Evolutionary conservation across 2,888 invertebrate genomes (phyloP), one percentile per base, ranked within the genome.

Genomic region (Plagodis pulveraria): DNA sequence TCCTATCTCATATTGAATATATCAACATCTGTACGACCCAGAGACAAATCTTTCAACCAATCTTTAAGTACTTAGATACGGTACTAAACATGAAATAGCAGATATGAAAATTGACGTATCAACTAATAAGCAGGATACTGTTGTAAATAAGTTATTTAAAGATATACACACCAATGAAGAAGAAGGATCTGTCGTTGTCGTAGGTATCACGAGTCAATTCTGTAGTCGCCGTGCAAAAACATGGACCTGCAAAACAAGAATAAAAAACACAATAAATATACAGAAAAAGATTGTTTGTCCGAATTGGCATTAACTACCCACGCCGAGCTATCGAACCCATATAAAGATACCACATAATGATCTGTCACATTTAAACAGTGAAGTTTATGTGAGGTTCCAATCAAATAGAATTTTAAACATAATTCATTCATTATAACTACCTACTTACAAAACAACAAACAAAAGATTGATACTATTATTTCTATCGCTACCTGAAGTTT

Each of bases 121-220:
- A 4, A 22, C 22, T 22, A 1, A 22, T 22, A 22, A 4, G 22
- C 4, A 22, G 22, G 4, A 22, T 22, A 22, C 22, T 22, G 22
- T 22, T 22, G 22, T 22, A 22, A 22, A 22, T 22, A 2, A 22
- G 4, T 22, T 22, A 22, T 22, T 22, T 22, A 22, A 40, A 32
- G n/a, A 7, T 11, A 51, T 67, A 73, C 76, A 55, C 51, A 79
- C 80, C 80, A 74, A 72, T 63, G 66, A 77, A 74, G 70, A 73
- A 78, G 70, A 73, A 73, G 67, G 71, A 73, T 67, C 59, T 62
- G 52, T 59, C 51, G 51, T 63, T 57, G 8, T 12, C 11, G 50
- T 56, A 38, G 43, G 33, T 45, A 38, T 52, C 63, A 65, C 66
- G 58, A 62, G 61, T 65, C 50, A 56, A 58, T 65, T 66, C 44